Percentiles rank a stretch among this genome's conserved stretches.
phyloP scores from a whole-genome alignment of 2,888 invertebrate genomes.

The Electrophaes corylata region DNA sequence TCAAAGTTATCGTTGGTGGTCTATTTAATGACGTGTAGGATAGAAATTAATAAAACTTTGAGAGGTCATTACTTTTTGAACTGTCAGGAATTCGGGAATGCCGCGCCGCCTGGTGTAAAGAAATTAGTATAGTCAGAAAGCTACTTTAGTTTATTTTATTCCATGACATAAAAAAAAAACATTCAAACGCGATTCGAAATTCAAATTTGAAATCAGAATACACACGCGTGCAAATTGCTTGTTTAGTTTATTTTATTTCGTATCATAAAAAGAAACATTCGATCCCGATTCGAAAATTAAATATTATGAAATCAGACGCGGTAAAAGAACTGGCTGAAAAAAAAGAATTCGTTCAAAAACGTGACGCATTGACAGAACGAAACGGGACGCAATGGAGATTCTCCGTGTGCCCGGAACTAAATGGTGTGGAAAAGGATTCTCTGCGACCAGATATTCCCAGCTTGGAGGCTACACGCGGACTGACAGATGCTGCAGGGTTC shows the following conservation, averaged over 20 bases:
- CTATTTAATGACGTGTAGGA: constrained; percentile 46
- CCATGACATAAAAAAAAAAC: neutral
- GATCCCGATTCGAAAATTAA: neutral
- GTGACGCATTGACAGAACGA: constrained; percentile 61
- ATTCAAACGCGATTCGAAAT: constrained; percentile 5
- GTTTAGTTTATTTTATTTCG: neutral
- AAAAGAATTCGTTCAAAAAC: constrained; percentile 25
- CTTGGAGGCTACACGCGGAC: constrained; percentile 93
- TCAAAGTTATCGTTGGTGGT: constrained; percentile 59
- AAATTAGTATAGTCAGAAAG: constrained; percentile 15
- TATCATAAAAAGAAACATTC: constrained; percentile 8
- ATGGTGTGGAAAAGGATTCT: constrained; percentile 96
- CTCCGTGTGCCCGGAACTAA: constrained; percentile 95
- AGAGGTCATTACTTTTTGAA: constrained; percentile 43
- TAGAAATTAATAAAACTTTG: constrained; percentile 42
- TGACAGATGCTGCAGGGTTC: constrained; percentile 91
- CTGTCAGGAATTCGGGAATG: constrained; percentile 27
- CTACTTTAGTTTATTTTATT: neutral
- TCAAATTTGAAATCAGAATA: neutral
- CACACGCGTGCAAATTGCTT: no score
- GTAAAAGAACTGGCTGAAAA: constrained; percentile 34
- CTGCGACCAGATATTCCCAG: constrained; percentile 91
- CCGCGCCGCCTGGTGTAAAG: constrained; percentile 25
- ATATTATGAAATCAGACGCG: constrained; percentile 1
- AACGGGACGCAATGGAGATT: constrained; percentile 84